Conservation (phyloP, 2,888 invertebrate genomes). For the Sinohyriopsis cumingii region DNA sequence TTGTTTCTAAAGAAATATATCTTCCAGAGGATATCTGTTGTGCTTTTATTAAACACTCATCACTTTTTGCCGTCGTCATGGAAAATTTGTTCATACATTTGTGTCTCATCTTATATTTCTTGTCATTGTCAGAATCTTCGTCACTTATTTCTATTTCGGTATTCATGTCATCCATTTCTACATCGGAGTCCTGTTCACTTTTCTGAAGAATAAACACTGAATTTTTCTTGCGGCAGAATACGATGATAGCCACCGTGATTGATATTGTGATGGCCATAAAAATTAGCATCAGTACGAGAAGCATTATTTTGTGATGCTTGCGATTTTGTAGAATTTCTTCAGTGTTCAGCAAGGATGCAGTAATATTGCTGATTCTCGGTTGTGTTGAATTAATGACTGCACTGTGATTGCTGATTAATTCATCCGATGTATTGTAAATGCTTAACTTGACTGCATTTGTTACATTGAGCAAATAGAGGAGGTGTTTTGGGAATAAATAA, state of each 20-base stretch:
- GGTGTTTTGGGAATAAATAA: too few species aligned
- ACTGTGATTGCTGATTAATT: background rate
- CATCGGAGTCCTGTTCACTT: constrained; percentile 56
- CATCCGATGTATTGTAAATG: too few species aligned
- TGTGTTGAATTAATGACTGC: constrained; percentile 7
- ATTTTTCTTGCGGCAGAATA: constrained; percentile 69
- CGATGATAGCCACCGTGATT: constrained; percentile 57
- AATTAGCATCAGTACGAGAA: constrained; percentile 44
- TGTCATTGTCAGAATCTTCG: constrained; percentile 28
- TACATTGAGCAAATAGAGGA: too few species aligned
- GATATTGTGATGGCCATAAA: constrained; percentile 63
- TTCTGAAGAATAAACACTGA: constrained; percentile 64
- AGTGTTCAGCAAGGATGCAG: constrained; percentile 17
- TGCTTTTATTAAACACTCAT: too few species aligned
- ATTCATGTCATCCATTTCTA: constrained; percentile 63
- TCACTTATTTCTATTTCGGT: constrained; percentile 51
- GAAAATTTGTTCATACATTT: too few species aligned
- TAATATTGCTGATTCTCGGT: constrained; percentile 17
- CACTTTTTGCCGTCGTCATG: too few species aligned
- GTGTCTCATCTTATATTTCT: background rate
- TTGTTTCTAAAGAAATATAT: background rate
- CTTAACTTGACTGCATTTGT: too few species aligned
- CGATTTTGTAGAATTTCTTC: constrained; percentile 4
- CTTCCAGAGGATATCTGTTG: background rate
- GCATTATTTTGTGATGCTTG: constrained; percentile 21